Base-by-base conservation (phyloP, 2,888 invertebrate genomes). In the Drosophila pegasa region DNA sequence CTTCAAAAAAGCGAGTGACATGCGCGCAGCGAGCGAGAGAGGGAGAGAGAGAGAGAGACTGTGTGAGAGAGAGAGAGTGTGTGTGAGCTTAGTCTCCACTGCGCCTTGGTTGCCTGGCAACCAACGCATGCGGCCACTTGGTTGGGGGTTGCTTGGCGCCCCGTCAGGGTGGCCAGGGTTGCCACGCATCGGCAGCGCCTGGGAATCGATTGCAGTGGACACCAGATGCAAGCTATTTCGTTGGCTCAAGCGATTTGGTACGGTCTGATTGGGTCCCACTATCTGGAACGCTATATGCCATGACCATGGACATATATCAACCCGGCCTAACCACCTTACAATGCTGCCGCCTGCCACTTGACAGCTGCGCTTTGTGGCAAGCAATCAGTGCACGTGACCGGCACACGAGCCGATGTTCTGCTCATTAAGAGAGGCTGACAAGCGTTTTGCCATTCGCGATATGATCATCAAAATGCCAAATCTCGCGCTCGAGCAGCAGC, bases 181-280 rank as follows among this genome's bases (percentile, higher is more conserved):
- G 55, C 54, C 41, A 43, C 48, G 56, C 40, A 40, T 59, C 37
- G 6, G 4, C 52, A 55, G 45, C 41, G 56, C 58, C 58, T 88
- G 87, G 73, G 86, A 89, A 87, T 82, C 80, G 75, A 82, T 80
- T 84, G 58, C 63, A 74, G 71, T 73, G 80, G 80, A 76, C 89
- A 89, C 88, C 89, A 89, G 89, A 89, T 89, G 89, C 89, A 89
- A 88, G 48, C 64, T 61, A 52, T 87, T 79, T 79, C 85, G 89
- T 89, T 89, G 89, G 89, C 51, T 58, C 77, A 60, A 56, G 6
- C 35, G 20, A 71, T 67, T 64, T 37, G 68, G 29, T 51, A 41
- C 38, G 71, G 57, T 74, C 35, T 78, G 83, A 86, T 86, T 83
- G 81, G 81, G 71, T 75, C 72, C 58, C 52, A 65, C 51, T 25